phyloP scores from a whole-genome alignment of 2,888 invertebrate genomes.

The Apantesis nais region DNA sequence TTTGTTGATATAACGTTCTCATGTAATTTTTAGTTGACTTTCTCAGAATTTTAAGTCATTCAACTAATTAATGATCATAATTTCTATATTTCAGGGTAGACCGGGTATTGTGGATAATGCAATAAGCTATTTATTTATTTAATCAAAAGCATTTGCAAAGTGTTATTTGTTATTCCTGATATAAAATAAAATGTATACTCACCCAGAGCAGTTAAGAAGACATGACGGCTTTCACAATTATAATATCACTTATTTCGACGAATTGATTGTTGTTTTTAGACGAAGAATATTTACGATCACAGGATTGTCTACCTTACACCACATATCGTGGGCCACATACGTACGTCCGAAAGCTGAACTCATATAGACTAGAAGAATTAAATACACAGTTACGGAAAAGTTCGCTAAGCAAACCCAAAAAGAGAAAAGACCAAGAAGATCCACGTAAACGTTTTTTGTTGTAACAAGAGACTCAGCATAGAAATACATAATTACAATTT shows the following conservation, averaged over 20 bases:
- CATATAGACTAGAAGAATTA: not conserved
- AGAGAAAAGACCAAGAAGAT: not conserved
- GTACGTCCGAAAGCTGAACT: not conserved
- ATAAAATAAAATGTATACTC: not conserved
- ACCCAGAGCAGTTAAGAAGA: not conserved
- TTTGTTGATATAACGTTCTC: too few relatives aligned
- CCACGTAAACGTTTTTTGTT: not conserved
- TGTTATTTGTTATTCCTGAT: not conserved
- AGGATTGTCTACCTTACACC: not conserved
- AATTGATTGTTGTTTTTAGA: not conserved
- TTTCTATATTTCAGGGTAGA: not conserved
- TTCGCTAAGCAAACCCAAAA: not conserved
- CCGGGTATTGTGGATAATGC: not conserved
- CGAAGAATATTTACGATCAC: not conserved
- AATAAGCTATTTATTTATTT: too few relatives aligned
- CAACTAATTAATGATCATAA: not conserved
- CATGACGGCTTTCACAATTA: not conserved
- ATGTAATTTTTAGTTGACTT: too few relatives aligned
- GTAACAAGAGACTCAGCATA: not conserved
- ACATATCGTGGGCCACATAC: not conserved
- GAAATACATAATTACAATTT: not conserved
- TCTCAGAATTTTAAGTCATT: too few relatives aligned
- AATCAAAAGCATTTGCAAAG: too few relatives aligned
- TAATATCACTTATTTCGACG: not conserved
- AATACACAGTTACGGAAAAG: not conserved